These are phyloP conservation scores for Hippopotamus amphibius DNA, from an alignment of 2,113 vertebrate species.

Conservation along the genomic window DNA sequence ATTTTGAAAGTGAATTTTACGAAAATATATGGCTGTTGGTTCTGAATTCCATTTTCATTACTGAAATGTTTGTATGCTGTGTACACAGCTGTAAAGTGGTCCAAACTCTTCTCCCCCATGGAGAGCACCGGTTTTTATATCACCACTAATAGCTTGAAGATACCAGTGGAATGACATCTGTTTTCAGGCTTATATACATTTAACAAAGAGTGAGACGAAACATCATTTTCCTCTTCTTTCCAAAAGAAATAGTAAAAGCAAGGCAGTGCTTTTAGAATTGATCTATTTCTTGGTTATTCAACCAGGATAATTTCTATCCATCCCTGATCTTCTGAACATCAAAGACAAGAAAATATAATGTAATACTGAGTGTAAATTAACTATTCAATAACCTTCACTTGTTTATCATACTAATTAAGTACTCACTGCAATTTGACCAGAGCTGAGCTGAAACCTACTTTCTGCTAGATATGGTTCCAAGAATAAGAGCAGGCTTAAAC, in stretches of 20 bases:
- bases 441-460: neutral
- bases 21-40: neutral
- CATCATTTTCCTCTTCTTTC: neutral
- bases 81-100: neutral
- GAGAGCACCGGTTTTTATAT: neutral
- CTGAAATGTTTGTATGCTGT: constrained; percentile 32
- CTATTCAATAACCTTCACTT: neutral
- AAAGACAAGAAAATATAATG: neutral
- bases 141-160: constrained; percentile 15
- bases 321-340: neutral
- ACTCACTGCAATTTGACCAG: neutral
- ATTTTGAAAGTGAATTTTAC: neutral
- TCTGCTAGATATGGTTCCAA: neutral
- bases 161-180: constrained; percentile 18
- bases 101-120: neutral
- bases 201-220: constrained; percentile 41
- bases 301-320: neutral
- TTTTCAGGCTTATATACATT: neutral
- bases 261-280: neutral
- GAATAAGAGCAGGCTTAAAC: neutral
- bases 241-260: neutral
- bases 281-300: neutral
- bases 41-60: constrained; percentile 32
- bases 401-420: neutral
- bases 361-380: neutral